Conservation (phyloP, 2,888 invertebrate genomes). For the Pandemis cinnamomeana region DNA sequence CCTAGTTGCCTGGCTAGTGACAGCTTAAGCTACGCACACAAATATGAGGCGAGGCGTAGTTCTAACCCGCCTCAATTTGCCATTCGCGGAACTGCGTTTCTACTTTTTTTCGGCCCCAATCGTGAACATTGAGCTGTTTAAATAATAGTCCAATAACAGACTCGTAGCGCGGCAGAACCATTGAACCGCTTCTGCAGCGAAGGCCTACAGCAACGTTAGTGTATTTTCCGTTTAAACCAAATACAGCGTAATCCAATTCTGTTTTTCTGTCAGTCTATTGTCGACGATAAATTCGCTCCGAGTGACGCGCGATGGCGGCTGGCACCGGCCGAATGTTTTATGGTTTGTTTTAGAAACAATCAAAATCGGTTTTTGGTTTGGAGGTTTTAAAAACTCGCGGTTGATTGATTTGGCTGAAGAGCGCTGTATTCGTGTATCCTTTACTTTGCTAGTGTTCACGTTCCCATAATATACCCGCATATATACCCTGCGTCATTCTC, state of each 20-base stretch:
- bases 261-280: not conserved
- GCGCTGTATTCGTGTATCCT: too few relatives aligned
- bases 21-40: too few relatives aligned
- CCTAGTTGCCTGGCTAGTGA: too few relatives aligned
- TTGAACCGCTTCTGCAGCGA: not conserved
- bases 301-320: constrained; percentile 1
- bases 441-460: too few relatives aligned
- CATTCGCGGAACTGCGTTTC: too few relatives aligned
- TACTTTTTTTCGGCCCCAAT: not conserved
- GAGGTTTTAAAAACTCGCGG: not conserved
- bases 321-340: constrained; percentile 7
- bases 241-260: not conserved
- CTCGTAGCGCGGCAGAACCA: not conserved
- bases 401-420: not conserved
- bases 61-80: too few relatives aligned
- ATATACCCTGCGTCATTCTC: too few relatives aligned
- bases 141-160: too few relatives aligned
- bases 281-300: constrained; percentile 4
- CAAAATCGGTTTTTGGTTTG: not conserved
- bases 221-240: not conserved
- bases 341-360: not conserved
- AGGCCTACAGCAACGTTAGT: not conserved
- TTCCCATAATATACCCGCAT: too few relatives aligned
- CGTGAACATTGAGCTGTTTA: not conserved
- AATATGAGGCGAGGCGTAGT: too few relatives aligned